Base-by-base conservation (phyloP, 2,797 vertebrate species). In the Tiaroga cobitis region DNA sequence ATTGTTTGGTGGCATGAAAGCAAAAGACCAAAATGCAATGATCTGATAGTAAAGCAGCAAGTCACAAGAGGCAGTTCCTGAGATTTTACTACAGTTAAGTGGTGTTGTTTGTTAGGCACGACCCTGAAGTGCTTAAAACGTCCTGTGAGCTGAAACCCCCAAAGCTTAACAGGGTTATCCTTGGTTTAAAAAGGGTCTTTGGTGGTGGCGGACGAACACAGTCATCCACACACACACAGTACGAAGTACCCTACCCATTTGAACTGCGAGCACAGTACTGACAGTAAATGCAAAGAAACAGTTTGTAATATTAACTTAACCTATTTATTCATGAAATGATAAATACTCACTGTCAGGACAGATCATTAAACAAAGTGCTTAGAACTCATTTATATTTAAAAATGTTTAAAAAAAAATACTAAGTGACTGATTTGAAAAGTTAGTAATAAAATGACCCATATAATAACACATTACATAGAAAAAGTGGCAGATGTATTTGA, bases 1-100 rank as follows among this genome's bases (percentile, higher is more conserved):
- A 43, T 29, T 74, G n/a, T 39, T 15, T 59, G 34, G 29, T 32
- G 68, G 37, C 39, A 82, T 78, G 34, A 56, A 81, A 24, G 61
- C 6, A 32, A 29, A 29, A 63, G 10, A 59, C 34, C 7, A 1
- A 11, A 34, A 19, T 68, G 34, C 21, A 61, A 6, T 3, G 19
- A 63, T 49, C 16, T 49, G 61, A 80, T 70, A 41, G 56, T 41
- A 56, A 34, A 70, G 24, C 51, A 81, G 54, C 54, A 43, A 68
- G 46, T 69, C 37, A 59, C 16, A 37, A 82, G 26, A 74, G 56
- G 11, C 37, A 3, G n/a, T 81, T 70, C 13, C 9, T 34, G 7
- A 29, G 37, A 26, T 56, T 81, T 54, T 75, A 24, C 73, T 9
- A 34, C 8, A 8, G 72, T n/a, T 34, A 34, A 67, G 61, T 16